phyloP scores from a whole-genome alignment of 2,888 invertebrate genomes.

The Nemurella pictetii region DNA sequence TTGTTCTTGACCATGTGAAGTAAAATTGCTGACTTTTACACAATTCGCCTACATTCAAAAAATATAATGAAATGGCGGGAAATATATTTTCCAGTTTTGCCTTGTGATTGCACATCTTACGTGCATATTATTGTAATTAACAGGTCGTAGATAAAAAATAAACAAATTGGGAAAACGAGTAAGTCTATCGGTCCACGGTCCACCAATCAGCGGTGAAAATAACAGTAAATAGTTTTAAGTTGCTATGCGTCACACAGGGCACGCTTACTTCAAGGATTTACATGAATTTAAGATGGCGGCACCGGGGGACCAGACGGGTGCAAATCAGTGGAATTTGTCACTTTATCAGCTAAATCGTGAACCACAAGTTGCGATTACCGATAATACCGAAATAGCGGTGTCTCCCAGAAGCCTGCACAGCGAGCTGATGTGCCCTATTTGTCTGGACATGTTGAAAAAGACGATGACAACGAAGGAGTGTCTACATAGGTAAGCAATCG shows the following conservation, averaged over 20 bases:
- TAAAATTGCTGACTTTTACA: no score
- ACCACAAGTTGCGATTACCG: slow-evolving; percentile 94
- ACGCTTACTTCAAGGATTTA: background rate
- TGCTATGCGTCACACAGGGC: background rate
- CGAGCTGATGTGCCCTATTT: slow-evolving; percentile 98
- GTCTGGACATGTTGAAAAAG: slow-evolving; percentile 96
- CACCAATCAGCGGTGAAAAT: no score
- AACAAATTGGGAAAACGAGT: no score
- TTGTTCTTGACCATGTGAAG: no score
- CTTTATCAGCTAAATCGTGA: slow-evolving; percentile 93
- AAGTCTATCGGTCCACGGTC: no score
- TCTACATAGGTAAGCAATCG: slow-evolving; percentile 77
- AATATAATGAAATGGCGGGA: no score
- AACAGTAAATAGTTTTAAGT: background rate
- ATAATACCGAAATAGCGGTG: slow-evolving; percentile 92
- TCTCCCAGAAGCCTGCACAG: slow-evolving; percentile 91
- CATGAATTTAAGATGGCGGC: slow-evolving; percentile 56
- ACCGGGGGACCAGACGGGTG: slow-evolving; percentile 75
- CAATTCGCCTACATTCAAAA: no score
- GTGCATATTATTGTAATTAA: no score
- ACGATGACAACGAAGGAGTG: slow-evolving; percentile 99
- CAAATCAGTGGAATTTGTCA: slow-evolving; percentile 77
- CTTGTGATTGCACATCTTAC: no score
- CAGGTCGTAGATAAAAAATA: no score
- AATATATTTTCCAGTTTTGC: no score